phyloP scores from a whole-genome alignment of 2,113 vertebrate species.

The Dissostichus mawsoni region DNA sequence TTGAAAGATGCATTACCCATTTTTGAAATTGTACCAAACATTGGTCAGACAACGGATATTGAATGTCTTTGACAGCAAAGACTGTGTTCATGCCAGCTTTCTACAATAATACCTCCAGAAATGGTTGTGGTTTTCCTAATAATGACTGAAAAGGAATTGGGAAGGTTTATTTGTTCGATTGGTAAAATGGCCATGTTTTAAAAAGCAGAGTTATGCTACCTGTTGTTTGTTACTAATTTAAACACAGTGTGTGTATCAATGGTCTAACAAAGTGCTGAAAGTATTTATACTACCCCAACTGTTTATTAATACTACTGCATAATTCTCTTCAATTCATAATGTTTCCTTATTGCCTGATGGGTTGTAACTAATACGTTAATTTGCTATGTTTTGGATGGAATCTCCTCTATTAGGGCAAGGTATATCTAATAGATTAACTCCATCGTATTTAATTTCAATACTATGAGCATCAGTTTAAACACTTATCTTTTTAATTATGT shows the following conservation, averaged over 20 bases:
- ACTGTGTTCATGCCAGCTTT: neutral
- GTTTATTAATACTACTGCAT: neutral
- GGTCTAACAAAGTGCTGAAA: neutral
- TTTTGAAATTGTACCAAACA: conserved; percentile 18
- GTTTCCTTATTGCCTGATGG: neutral
- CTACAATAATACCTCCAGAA: neutral
- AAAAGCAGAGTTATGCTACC: conserved; percentile 1
- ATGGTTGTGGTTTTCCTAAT: conserved; percentile 5
- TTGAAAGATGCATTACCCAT: conserved; percentile 23
- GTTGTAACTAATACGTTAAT: neutral
- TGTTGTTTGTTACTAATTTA: conserved; percentile 10
- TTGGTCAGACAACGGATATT: conserved; percentile 9
- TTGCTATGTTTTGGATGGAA: neutral
- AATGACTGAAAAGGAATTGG: neutral
- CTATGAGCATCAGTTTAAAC: no score
- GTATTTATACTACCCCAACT: neutral
- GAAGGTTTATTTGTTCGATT: conserved; percentile 3
- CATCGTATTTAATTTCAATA: neutral
- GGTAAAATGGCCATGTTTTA: neutral
- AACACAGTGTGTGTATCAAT: neutral
- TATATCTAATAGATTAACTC: neutral
- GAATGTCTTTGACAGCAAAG: neutral
- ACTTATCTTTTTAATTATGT: no score
- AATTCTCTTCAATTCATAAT: neutral
- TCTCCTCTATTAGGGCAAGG: neutral